Evolutionary conservation across 1,140 invertebrate species (phyloP).

Genomic region (Drosophila triauraria): DNA sequence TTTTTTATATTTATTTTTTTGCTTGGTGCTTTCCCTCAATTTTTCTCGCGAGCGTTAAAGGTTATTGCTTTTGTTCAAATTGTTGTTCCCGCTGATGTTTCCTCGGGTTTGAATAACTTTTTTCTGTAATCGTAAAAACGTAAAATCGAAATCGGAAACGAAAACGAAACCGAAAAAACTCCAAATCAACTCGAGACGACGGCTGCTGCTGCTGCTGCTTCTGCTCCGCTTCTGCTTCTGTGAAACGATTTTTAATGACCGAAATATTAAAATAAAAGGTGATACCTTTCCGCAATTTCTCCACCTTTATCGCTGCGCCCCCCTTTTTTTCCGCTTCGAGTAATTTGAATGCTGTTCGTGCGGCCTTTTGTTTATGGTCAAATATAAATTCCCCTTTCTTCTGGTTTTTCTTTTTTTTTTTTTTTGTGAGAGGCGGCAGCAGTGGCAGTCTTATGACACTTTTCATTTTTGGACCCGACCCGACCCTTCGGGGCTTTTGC

Average conservation of each 20-base stretch:
- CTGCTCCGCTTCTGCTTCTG: background rate
- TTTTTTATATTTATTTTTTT: background rate
- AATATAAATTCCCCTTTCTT: slow-evolving; percentile 24
- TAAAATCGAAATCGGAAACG: slow-evolving; percentile 35
- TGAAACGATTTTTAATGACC: slow-evolving; percentile 45
- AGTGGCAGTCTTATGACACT: slow-evolving; percentile 40
- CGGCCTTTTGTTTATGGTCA: slow-evolving; percentile 48
- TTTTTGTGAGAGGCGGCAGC: background rate
- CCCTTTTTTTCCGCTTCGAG: slow-evolving; percentile 24
- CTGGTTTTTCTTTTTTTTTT: background rate
- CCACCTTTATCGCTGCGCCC: slow-evolving; percentile 15
- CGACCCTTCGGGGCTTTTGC: slow-evolving; percentile 17
- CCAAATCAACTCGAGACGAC: background rate
- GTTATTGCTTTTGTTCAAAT: slow-evolving; percentile 38
- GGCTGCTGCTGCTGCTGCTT: slow-evolving; percentile 24
- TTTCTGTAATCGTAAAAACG: slow-evolving; percentile 9
- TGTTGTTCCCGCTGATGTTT: slow-evolving; percentile 20
- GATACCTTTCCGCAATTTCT: slow-evolving; percentile 23
- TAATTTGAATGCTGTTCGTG: slow-evolving; percentile 39
- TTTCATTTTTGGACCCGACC: slow-evolving; percentile 13
- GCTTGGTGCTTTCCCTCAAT: background rate
- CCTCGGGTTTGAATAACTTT: background rate
- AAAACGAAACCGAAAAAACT: slow-evolving; percentile 22
- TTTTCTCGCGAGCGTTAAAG: slow-evolving; percentile 13
- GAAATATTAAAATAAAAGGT: slow-evolving; percentile 56